Percentiles rank a stretch among this genome's conserved stretches.
Evolutionary conservation across 2,888 invertebrate species (phyloP).

Genomic region (Eupsilia transversa): DNA sequence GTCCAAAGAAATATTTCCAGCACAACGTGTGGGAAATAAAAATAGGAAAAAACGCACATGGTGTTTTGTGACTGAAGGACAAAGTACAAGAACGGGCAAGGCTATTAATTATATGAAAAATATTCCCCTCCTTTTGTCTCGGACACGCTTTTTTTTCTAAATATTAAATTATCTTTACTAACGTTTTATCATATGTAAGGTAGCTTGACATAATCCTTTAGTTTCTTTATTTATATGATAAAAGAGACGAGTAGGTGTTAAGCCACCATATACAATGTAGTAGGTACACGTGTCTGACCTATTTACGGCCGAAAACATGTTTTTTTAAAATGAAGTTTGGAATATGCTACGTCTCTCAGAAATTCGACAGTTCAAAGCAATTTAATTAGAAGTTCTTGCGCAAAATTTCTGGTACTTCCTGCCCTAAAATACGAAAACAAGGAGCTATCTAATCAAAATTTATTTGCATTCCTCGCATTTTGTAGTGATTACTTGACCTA

Average conservation of each 20-base stretch:
- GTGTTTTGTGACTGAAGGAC: conserved; percentile 39
- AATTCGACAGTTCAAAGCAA: conserved; percentile 45
- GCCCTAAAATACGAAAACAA: conserved; percentile 19
- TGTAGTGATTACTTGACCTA: conserved; percentile 28
- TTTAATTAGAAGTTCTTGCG: conserved; percentile 35
- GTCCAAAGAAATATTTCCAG: conserved; percentile 57
- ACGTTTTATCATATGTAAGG: not conserved
- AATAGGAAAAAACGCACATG: conserved; percentile 64
- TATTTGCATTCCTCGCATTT: conserved; percentile 21
- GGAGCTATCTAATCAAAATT: conserved; percentile 26
- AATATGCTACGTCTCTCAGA: conserved; percentile 21
- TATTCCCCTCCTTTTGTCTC: not conserved
- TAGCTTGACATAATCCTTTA: conserved; percentile 34
- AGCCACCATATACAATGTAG: conserved; percentile 38
- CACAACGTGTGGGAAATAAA: conserved; percentile 70
- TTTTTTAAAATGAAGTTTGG: conserved; percentile 18
- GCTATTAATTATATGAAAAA: conserved; percentile 26
- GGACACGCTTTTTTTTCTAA: not conserved
- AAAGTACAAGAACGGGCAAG: conserved; percentile 9
- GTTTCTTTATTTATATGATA: conserved; percentile 44
- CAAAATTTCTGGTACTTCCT: conserved; percentile 15
- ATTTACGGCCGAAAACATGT: conserved; percentile 43
- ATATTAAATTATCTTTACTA: conserved; percentile 8
- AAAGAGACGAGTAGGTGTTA: conserved; percentile 31
- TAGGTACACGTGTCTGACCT: conserved; percentile 64